Evolutionary conservation across 2,113 vertebrate genomes (phyloP).

Genomic region (Brachypteracias leptosomus): DNA sequence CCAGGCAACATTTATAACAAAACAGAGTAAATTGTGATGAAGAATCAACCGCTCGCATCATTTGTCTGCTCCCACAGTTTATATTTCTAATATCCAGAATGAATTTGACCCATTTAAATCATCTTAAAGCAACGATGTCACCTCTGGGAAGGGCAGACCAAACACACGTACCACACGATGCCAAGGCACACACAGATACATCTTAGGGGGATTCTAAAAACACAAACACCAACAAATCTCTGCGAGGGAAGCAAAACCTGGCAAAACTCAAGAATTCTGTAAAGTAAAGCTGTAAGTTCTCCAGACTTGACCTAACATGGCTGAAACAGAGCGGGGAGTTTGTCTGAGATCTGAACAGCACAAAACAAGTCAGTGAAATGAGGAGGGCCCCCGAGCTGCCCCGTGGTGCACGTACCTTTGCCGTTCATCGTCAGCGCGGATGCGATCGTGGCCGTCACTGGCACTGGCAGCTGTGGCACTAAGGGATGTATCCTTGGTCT

Average conservation of each 20-base stretch:
- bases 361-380: not conserved
- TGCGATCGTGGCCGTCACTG: slow-evolving; percentile 82
- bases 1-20: not conserved
- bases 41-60: not conserved
- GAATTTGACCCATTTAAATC: not conserved
- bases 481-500: slow-evolving; percentile 83
- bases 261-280: not conserved
- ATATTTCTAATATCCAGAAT: not conserved
- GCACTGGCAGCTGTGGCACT: slow-evolving; percentile 76
- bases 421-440: slow-evolving; percentile 81
- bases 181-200: not conserved
- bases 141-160: not conserved
- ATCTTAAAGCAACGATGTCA: not conserved
- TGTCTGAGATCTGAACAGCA: not conserved
- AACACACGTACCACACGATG: not conserved
- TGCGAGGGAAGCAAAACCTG: not conserved
- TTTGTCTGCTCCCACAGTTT: not conserved
- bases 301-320: not conserved
- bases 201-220: slow-evolving; percentile 1
- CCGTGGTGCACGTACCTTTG: slow-evolving; percentile 79
- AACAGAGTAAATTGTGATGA: not conserved
- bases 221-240: not conserved
- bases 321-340: not conserved
- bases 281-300: not conserved
- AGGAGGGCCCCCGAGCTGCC: too few species aligned